Conservation (phyloP, 1,140 invertebrate genomes). For the Megalonaias nervosa region DNA sequence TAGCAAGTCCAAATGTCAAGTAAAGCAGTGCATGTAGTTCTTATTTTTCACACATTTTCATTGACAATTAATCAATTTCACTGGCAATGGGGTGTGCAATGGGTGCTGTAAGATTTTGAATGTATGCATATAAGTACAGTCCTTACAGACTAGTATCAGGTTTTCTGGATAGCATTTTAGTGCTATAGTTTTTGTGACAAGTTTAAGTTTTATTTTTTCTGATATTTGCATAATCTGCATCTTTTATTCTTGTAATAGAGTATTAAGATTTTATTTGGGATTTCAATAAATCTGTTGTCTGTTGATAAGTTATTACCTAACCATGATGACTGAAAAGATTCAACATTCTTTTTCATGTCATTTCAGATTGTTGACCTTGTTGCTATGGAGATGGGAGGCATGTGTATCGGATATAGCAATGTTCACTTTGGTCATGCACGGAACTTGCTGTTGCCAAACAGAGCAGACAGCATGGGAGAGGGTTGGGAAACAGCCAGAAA, state of each 20-base stretch:
- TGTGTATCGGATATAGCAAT: slow-evolving; percentile 76
- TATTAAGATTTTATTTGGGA: neutral
- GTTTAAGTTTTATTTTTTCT: neutral
- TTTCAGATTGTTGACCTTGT: slow-evolving; percentile 74
- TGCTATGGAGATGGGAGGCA: slow-evolving; percentile 75
- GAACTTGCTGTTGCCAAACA: slow-evolving; percentile 76
- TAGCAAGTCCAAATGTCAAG: no score
- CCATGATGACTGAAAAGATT: neutral
- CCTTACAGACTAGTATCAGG: no score
- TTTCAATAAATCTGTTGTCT: neutral
- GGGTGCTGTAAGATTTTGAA: no score
- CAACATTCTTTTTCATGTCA: neutral
- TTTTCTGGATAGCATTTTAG: no score
- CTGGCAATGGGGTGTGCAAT: no score
- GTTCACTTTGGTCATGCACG: slow-evolving; percentile 80
- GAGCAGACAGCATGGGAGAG: slow-evolving; percentile 76
- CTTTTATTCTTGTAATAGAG: neutral
- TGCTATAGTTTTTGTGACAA: neutral
- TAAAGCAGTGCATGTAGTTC: no score
- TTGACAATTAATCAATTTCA: no score
- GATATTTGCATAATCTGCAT: neutral
- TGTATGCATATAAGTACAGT: no score
- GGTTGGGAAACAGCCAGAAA: slow-evolving; percentile 81
- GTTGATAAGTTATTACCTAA: neutral
- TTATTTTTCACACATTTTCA: no score